Evolutionary conservation across 23 tunicate species (phyloP), one percentile per base, ranked within the genome.

Genomic region (Ciona savignyi): DNA sequence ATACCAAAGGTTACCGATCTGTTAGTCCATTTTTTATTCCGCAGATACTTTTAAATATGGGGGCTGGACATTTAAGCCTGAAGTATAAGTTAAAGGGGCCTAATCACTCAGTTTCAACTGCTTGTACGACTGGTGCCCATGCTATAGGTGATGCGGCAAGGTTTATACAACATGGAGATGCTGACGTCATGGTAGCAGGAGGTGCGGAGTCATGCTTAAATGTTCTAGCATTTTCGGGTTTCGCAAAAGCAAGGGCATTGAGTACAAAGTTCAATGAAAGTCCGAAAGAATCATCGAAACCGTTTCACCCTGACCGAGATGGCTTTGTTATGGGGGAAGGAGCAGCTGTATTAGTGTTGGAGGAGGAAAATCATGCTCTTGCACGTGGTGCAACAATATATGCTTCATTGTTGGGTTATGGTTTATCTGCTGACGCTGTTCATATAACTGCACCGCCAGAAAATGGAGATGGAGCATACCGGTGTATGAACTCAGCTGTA

Each of bases 321-420:
- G 97, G 97, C 22, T 85, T 91, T 77, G 97, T 91, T 30, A 80
- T 91, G 86, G 97, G 97, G 2, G 97, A 91, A 85, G 97, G 97
- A 20, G 83, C 91, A 11, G 97, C 84, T 24, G 83, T 91, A 24
- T 51, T 91, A n/a, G 91, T 91, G 28, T 51, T 91, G 22, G 97
- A 91, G 60, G 97, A 91, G 72, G 90, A 91, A 63, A 70, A 72
- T 28, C 97, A 91, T 69, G 97, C 97, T 2, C 23, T 30, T 23
- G 27, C 33, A 1, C 74, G 97, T 35, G 78, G 82, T 25, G 97
- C 97, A 30, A 51, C 48, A 9, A 80, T 91, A 63, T 91, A 91
- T 63, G 91, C 83, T 30, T 29, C 77, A 28, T 22, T 91, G 1
- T 77, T 72, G 0, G 97, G 97, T 3, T 91, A 91, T 63, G 97